These are phyloP conservation scores for Rhopilema esculentum DNA, from an alignment of 30 jellyfish, hydroid and myxozoan genomes.

Conservation along the genomic window DNA sequence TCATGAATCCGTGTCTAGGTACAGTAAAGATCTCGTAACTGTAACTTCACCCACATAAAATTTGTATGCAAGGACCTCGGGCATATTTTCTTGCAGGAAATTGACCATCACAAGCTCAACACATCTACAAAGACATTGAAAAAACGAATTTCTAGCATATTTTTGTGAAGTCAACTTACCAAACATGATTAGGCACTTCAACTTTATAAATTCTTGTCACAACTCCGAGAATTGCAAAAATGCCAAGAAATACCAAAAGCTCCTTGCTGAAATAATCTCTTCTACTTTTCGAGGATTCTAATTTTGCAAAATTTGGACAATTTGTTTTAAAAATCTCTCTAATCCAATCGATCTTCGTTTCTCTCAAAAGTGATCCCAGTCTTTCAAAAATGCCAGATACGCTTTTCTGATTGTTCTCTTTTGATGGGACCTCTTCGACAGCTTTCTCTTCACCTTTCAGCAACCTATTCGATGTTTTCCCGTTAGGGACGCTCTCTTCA, in stretches of 20 bases:
- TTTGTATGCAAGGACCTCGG: too few species aligned
- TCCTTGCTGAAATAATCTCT: constrained; percentile 26
- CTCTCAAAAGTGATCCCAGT: constrained; percentile 50
- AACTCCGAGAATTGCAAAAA: constrained; percentile 32
- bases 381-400: constrained; percentile 17
- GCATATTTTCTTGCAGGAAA: too few species aligned
- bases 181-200: constrained; percentile 66
- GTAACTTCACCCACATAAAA: too few species aligned
- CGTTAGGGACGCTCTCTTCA: neutral
- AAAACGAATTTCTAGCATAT: neutral
- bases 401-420: too few species aligned
- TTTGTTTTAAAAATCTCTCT: constrained; percentile 5
- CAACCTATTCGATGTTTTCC: constrained; percentile 1
- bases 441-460: constrained; percentile 6
- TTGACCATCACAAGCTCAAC: too few species aligned
- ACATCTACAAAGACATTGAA: neutral
- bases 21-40: too few species aligned
- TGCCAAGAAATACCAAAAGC: constrained; percentile 9
- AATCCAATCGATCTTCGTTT: constrained; percentile 29
- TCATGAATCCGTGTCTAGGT: too few species aligned
- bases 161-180: constrained; percentile 31
- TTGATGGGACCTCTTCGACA: neutral
- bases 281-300: neutral
- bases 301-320: neutral
- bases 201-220: constrained; percentile 59